Evolutionary conservation across 2,888 invertebrate species (phyloP).

Genomic region (Phanerotoma sp.): DNA sequence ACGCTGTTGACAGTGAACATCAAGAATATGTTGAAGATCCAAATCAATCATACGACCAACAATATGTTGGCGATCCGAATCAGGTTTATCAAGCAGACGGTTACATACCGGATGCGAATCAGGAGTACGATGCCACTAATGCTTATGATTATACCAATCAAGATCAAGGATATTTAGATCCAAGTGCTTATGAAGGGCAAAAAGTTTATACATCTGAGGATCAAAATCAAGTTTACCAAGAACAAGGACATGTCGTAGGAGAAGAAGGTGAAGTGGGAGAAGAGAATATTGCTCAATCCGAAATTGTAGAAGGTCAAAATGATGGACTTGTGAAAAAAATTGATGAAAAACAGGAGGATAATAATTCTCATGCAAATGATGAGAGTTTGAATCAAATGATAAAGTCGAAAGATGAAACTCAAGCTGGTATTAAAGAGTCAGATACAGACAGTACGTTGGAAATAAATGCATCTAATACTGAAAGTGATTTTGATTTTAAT

Average conservation of each 20-base stretch:
- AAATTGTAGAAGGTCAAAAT: too few species aligned
- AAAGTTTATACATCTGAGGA: constrained; percentile 29
- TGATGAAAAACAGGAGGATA: constrained; percentile 8
- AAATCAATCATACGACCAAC: constrained; percentile 29
- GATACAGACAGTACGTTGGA: constrained; percentile 54
- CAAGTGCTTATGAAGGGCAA: constrained; percentile 29
- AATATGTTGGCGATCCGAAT: constrained; percentile 21
- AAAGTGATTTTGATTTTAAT: constrained; percentile 55
- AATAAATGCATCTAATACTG: constrained; percentile 49
- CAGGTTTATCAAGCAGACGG: constrained; percentile 9
- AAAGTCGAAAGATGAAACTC: constrained; percentile 46
- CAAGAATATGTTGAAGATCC: constrained; percentile 27
- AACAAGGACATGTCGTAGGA: constrained; percentile 3
- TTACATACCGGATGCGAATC: constrained; percentile 18
- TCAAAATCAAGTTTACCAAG: background rate
- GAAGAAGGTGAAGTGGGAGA: too few species aligned
- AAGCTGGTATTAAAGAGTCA: constrained; percentile 47
- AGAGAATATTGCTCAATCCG: constrained; percentile 17
- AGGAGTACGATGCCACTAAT: constrained; percentile 26
- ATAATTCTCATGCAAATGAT: constrained; percentile 23
- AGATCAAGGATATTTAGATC: constrained; percentile 25
- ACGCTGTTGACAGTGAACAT: constrained; percentile 18
- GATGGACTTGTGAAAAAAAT: background rate
- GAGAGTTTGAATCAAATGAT: constrained; percentile 24
- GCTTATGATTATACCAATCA: constrained; percentile 22